Evolutionary conservation across 1,140 invertebrate genomes (phyloP).

Genomic region (Drosophila cardini): DNA sequence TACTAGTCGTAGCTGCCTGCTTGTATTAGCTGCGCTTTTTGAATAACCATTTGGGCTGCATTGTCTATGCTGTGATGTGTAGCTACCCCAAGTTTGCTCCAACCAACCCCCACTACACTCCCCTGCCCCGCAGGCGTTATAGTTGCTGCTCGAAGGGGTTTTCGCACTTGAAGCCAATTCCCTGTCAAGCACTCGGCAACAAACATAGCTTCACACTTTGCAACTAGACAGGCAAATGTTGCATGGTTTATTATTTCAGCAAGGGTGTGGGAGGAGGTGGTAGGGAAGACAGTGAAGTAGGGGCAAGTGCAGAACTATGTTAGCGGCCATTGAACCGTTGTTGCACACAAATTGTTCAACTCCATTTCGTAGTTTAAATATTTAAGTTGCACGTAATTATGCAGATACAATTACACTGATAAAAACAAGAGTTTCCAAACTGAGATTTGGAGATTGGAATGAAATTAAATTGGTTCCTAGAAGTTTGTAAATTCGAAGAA

Average conservation of each 20-base stretch:
- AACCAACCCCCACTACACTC: background rate
- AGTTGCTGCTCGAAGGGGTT: constrained; percentile 22
- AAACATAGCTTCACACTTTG: constrained; percentile 38
- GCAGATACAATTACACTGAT: background rate
- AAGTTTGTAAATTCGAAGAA: no score
- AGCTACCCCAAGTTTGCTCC: constrained; percentile 1
- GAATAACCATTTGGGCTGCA: constrained; percentile 36
- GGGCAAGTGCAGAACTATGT: constrained; percentile 31
- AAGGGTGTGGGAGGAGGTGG: background rate
- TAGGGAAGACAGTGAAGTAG: background rate
- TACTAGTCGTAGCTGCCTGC: background rate
- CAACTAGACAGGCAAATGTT: constrained; percentile 8
- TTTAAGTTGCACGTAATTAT: constrained; percentile 20
- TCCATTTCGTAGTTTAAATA: constrained; percentile 21
- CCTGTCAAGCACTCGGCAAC: constrained; percentile 26
- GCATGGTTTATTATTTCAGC: constrained; percentile 7
- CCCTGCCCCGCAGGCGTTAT: constrained; percentile 7
- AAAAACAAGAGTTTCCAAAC: no score
- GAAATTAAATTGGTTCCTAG: no score
- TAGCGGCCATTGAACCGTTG: constrained; percentile 24
- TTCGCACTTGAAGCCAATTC: constrained; percentile 42
- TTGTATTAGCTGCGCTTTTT: constrained; percentile 33
- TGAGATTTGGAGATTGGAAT: no score
- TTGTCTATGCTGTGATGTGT: constrained; percentile 32
- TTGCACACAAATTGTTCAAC: constrained; percentile 17